Percentiles rank a stretch among this genome's conserved stretches.
These are phyloP conservation scores for Scaptomyza parva DNA, from an alignment of 2,888 invertebrate species.

Conservation along the genomic window DNA sequence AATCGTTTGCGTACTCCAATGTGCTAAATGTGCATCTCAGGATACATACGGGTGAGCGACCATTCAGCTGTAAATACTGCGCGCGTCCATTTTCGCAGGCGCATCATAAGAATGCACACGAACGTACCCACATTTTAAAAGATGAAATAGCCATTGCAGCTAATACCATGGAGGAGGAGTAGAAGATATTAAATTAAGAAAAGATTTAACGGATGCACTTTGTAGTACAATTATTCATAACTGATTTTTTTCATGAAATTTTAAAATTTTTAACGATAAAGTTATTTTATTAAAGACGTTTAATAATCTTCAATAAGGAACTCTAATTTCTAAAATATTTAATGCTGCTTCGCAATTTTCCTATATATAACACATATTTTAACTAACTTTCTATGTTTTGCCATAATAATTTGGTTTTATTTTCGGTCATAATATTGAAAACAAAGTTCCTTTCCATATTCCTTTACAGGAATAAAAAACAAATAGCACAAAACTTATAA, in stretches of 20 bases:
- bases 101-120: slow-evolving; percentile 82
- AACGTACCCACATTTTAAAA: slow-evolving; percentile 53
- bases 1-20: slow-evolving; percentile 81
- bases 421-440: slow-evolving; percentile 5
- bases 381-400: slow-evolving; percentile 6
- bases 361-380: no score
- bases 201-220: no score
- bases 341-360: no score
- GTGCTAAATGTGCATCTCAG: slow-evolving; percentile 81
- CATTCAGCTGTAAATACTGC: slow-evolving; percentile 77
- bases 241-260: no score
- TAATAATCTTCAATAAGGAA: no score
- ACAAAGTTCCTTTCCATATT: neutral
- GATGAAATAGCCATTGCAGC: slow-evolving; percentile 16
- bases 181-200: slow-evolving; percentile 1
- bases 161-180: slow-evolving; percentile 44
- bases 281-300: no score
- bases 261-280: no score
- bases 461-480: slow-evolving; percentile 3
- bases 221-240: slow-evolving; percentile 28
- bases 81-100: slow-evolving; percentile 74
- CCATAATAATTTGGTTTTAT: slow-evolving; percentile 17
- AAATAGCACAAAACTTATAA: slow-evolving; percentile 32
- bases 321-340: no score
- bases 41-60: slow-evolving; percentile 83